Evolutionary conservation across 2,113 vertebrate genomes (phyloP).

Genomic region (Trogon melanurus): DNA sequence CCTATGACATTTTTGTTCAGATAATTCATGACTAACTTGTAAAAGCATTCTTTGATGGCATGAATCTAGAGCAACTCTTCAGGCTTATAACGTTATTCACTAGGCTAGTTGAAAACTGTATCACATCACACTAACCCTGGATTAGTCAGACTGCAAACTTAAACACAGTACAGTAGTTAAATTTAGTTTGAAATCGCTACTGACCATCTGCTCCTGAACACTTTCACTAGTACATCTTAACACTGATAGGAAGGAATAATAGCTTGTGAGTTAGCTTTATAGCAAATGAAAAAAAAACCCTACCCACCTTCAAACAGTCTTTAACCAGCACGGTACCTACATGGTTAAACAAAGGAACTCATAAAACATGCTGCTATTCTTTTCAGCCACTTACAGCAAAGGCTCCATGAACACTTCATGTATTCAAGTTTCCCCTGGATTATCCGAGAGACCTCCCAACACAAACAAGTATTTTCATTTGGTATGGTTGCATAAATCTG

Average conservation of each 20-base stretch:
- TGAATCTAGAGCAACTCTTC: background rate
- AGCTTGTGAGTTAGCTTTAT: background rate
- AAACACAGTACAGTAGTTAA: background rate
- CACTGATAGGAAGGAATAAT: background rate
- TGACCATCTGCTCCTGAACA: background rate
- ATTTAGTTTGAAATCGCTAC: background rate
- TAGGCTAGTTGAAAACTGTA: background rate
- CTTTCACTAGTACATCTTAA: background rate
- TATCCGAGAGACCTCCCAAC: background rate
- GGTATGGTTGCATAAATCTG: background rate
- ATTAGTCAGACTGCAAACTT: background rate
- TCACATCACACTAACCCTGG: background rate
- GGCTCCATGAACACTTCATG: background rate
- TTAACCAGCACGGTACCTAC: background rate
- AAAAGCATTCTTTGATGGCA: background rate
- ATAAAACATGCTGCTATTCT: background rate
- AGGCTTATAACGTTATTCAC: background rate
- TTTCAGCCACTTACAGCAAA: background rate
- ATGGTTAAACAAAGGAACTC: background rate
- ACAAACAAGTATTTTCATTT: background rate
- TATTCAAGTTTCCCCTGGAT: background rate
- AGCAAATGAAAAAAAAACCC: background rate
- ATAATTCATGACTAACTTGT: background rate
- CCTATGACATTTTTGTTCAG: background rate
- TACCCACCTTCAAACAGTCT: background rate